Conservation (phyloP, 2,888 invertebrate genomes). For the Drosophila phalerata region DNA sequence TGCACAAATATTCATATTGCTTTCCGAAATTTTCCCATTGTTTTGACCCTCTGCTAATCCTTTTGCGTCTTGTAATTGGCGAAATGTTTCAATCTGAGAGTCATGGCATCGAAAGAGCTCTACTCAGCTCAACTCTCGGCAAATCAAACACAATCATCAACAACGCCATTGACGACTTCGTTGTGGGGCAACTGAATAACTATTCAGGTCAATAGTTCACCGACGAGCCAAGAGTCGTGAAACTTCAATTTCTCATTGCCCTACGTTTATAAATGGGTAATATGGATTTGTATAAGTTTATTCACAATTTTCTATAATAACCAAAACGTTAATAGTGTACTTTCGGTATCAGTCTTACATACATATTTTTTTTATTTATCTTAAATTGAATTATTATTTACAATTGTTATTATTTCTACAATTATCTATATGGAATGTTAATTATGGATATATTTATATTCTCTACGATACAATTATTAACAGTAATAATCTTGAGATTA, state of each 20-base stretch:
- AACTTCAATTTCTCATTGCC: constrained; percentile 53
- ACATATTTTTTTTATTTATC: background rate
- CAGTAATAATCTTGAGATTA: too few relatives aligned
- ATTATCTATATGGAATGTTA: too few relatives aligned
- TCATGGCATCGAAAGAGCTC: constrained; percentile 11
- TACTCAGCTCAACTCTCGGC: constrained; percentile 32
- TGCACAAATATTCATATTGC: constrained; percentile 29
- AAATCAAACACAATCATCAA: constrained; percentile 72
- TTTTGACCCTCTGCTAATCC: constrained; percentile 54
- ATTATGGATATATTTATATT: too few relatives aligned
- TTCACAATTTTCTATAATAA: constrained; percentile 4
- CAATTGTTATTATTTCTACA: too few relatives aligned
- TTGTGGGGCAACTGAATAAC: constrained; percentile 63
- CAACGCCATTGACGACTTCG: constrained; percentile 68
- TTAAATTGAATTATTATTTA: too few relatives aligned
- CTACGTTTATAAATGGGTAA: constrained; percentile 23
- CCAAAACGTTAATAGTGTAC: background rate
- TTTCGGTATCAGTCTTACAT: too few relatives aligned
- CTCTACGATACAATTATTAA: background rate
- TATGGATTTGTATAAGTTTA: constrained; percentile 6
- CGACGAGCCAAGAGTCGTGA: constrained; percentile 53
- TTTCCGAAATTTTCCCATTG: constrained; percentile 35
- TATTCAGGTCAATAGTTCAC: constrained; percentile 77
- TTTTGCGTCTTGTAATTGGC: constrained; percentile 63
- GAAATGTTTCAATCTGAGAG: constrained; percentile 70